Base-by-base conservation (phyloP, 2,797 vertebrate species). In the Spheniscus humboldti region DNA sequence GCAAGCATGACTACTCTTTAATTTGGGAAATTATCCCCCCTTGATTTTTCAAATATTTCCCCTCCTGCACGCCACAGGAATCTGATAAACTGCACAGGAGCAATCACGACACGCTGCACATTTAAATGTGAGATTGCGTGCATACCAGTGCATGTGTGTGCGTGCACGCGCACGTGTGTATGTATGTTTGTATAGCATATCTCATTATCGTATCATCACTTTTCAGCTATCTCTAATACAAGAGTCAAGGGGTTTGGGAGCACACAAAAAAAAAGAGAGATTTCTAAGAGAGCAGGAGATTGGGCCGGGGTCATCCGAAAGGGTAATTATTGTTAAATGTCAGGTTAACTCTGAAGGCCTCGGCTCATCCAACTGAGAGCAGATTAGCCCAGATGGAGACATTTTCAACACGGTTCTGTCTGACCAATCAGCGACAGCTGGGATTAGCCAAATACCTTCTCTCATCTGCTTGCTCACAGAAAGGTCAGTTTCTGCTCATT, bases 281-380 rank as follows among this genome's bases (percentile, higher is more conserved):
- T 98, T 98, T 98, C 98, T 97, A 94, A 98, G 97, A 98, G 98
- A 98, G 97, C 97, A 98, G 97, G 97, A 97, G 98, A 98, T 98
- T 98, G 98, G 98, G 98, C 98, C 0, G 50, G 98, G 98, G 98
- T 98, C 98, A 98, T 97, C 97, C 97, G 41, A 98, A 99, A 99
- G 98, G 98, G 98, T 98, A 98, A 98, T 98, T 99, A 99, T 99
- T 98, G 98, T 98, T 98, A 98, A 99, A 99, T 99, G 98, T 99
- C 98, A 99, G 98, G 98, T 99, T 98, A 98, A 98, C 98, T 98
- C 98, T 97, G 98, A 98, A 98, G 98, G 98, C 98, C 98, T 98
- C 98, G 72, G 98, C 98, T 98, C 98, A 98, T 98, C 98, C 98
- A 98, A 98, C 98, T 98, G 98, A 98, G 98, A 98, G 98, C 98